These are phyloP conservation scores for Oreochromis tanganicae DNA, from an alignment of 2,113 vertebrate species.

Conservation along the genomic window DNA sequence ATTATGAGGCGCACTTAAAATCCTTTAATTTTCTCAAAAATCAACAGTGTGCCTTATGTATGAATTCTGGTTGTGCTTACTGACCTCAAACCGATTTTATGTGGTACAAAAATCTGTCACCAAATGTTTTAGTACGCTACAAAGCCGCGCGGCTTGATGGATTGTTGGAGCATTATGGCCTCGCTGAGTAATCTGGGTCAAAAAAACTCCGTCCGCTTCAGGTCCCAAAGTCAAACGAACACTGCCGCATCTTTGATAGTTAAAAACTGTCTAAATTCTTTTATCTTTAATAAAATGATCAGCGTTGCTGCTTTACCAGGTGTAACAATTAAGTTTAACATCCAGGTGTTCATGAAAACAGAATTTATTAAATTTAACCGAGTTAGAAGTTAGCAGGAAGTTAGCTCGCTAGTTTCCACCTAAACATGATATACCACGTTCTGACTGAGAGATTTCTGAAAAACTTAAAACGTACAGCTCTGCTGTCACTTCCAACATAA, in stretches of 20 bases:
- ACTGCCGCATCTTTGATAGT: accelerated
- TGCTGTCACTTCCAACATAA: background rate
- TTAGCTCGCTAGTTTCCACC: background rate
- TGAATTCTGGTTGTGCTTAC: background rate
- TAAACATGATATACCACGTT: background rate
- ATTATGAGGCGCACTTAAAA: background rate
- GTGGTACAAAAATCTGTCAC: background rate
- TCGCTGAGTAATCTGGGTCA: background rate
- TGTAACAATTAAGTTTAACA: background rate
- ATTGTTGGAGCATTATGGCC: background rate
- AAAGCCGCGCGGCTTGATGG: background rate
- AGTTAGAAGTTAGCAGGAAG: background rate
- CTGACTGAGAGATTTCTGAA: background rate
- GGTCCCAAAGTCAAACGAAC: background rate
- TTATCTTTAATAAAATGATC: background rate
- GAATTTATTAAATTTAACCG: background rate
- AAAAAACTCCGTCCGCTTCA: accelerated
- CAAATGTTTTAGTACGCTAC: background rate
- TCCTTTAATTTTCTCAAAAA: background rate
- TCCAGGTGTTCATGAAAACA: background rate
- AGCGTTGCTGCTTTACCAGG: accelerated
- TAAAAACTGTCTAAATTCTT: background rate
- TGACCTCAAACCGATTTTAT: background rate
- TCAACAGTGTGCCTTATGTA: background rate
- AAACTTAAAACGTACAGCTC: background rate